Conservation (phyloP, 2,797 vertebrate species). For the Chelon labrosus region DNA sequence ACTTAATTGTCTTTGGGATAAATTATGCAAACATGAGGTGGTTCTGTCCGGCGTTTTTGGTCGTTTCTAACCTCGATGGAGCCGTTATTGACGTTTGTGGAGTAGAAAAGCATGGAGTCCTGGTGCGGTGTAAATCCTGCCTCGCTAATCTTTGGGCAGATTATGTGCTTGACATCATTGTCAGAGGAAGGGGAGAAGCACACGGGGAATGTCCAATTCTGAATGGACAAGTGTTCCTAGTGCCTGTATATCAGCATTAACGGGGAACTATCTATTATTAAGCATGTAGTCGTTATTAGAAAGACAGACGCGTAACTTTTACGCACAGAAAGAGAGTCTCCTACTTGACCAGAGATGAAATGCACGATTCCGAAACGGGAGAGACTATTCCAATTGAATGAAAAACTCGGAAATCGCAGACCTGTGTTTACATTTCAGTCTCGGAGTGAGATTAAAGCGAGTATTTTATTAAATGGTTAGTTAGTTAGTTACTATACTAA, state of each 20-base stretch:
- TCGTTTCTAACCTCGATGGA: not conserved
- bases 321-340: too few relatives aligned
- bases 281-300: not conserved
- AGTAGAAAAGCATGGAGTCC: constrained; percentile 15
- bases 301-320: too few relatives aligned
- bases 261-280: too few relatives aligned
- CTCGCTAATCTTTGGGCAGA: constrained; percentile 75
- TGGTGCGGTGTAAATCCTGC: constrained; percentile 60
- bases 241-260: not conserved
- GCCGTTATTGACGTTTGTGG: not conserved
- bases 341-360: too few relatives aligned
- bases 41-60: not conserved
- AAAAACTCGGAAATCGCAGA: too few relatives aligned
- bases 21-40: not conserved
- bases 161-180: constrained; percentile 69
- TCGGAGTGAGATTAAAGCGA: too few relatives aligned
- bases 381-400: too few relatives aligned
- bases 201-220: not conserved
- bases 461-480: too few relatives aligned
- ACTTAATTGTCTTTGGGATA: not conserved
- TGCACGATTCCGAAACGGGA: too few relatives aligned
- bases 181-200: constrained; percentile 30
- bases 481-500: too few relatives aligned
- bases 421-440: too few relatives aligned
- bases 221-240: not conserved